Evolutionary conservation across 2,113 vertebrate species (phyloP), one percentile per base, ranked within the genome.

Genomic region (Sylvia atricapilla): DNA sequence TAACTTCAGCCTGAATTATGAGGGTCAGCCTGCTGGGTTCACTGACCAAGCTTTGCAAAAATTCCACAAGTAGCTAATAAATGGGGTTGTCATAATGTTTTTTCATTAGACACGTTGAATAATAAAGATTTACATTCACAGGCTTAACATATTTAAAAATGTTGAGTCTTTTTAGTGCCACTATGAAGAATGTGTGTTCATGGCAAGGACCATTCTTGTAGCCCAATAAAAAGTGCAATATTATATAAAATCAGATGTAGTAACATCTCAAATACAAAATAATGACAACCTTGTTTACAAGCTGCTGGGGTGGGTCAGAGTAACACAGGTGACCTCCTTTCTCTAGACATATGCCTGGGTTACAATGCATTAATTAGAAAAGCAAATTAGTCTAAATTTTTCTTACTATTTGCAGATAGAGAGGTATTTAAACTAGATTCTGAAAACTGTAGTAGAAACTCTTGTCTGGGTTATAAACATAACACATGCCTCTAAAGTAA

Each of bases 401-500:
- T 43, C 52, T 89, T 59, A 66, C 53, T 78, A 70, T 92, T 96
- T 94, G 50, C 56, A 81, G 93, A 94, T 66, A 79, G 59, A 87
- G 33, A 86, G 6, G 22, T 78, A 31, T 92, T 91, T 87, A 84
- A 96, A 92, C 88, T 93, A 92, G 46, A 95, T 86, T 89, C 52
- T 77, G 62, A 93, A 75, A 56, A 66, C 81, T 49, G 35, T 35
- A 94, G 77, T 94, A 86, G 77, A 88, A 94, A 74, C 41, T 68
- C 96, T 95, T 96, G 62, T 58, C 60, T 80, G 66, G 64, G 89
- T 94, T 97, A 84, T 94, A 98, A 92, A 96, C 92, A 90, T 69
- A 95, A 86, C 87, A 90, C 80, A 91, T 93, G 91, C 94, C 91
- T 97, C 96, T 80, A 96, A 97, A 96, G 97, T 94, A 97, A 97